Conservation (phyloP, 2,888 invertebrate species). For the Dasypolia templi region DNA sequence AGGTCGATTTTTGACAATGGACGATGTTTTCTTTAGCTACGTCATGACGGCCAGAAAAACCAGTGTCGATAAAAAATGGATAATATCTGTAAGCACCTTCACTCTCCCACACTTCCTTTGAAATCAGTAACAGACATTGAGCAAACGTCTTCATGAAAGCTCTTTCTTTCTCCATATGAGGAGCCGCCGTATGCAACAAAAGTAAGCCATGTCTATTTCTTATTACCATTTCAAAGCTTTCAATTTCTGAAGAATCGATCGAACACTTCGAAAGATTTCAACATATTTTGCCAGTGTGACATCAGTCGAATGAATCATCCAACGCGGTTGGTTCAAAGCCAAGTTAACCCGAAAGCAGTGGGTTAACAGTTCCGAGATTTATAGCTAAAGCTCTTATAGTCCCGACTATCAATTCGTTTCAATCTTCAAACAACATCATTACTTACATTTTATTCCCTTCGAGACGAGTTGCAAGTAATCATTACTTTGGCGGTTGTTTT, state of each 20-base stretch:
- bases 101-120: too few species aligned
- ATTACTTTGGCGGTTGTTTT: constrained; percentile 54
- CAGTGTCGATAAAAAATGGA: too few species aligned
- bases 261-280: background rate
- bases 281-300: constrained; percentile 11
- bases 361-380: constrained; percentile 47
- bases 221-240: background rate
- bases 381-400: constrained; percentile 24
- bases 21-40: background rate
- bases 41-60: too few species aligned
- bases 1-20: too few species aligned
- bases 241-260: background rate
- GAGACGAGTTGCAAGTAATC: constrained; percentile 29
- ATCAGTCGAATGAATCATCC: background rate
- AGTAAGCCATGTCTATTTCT: background rate
- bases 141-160: too few species aligned
- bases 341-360: constrained; percentile 28
- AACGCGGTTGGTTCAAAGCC: constrained; percentile 40
- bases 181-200: background rate
- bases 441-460: constrained; percentile 38
- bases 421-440: constrained; percentile 58
- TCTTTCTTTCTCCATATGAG: too few species aligned
- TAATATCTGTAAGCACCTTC: background rate
- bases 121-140: too few species aligned
- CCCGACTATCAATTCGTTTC: constrained; percentile 50